phyloP scores from a whole-genome alignment of 2,113 vertebrate genomes.

The Tamias sibiricus region DNA sequence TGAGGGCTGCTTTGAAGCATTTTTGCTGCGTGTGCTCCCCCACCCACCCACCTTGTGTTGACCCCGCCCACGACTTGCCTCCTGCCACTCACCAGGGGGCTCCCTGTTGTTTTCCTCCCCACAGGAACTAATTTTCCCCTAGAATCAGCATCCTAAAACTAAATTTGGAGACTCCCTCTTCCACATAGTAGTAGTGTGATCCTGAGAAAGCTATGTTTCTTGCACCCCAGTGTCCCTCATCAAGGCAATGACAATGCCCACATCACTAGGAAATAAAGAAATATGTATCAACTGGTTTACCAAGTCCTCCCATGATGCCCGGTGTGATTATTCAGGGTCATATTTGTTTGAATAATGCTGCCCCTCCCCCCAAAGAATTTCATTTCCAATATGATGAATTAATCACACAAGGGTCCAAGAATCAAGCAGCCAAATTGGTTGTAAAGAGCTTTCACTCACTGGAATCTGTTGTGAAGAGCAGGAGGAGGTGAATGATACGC shows the following conservation, averaged over 20 bases:
- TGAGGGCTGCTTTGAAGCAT: neutral
- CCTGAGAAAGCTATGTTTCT: neutral
- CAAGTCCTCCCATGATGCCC: neutral
- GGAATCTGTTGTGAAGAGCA: neutral
- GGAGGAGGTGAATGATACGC: neutral
- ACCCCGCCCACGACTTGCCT: neutral
- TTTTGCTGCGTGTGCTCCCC: neutral
- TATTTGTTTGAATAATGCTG: neutral
- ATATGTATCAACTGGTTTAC: neutral
- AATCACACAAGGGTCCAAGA: neutral
- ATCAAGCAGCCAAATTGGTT: neutral
- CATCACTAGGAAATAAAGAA: neutral
- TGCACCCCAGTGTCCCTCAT: neutral
- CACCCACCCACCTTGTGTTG: neutral
- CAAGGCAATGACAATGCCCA: neutral
- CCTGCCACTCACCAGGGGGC: neutral
- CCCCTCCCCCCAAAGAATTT: neutral
- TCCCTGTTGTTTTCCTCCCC: neutral
- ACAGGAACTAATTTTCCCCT: neutral
- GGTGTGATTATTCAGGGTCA: neutral
- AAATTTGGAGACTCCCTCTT: neutral
- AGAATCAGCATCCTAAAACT: neutral
- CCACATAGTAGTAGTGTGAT: neutral
- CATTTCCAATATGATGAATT: neutral
- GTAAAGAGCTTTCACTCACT: neutral